Percentiles rank a stretch among this genome's conserved stretches.
Conservation (phyloP, 35 echinoderm and acorn worm species). For the Anneissia japonica region DNA sequence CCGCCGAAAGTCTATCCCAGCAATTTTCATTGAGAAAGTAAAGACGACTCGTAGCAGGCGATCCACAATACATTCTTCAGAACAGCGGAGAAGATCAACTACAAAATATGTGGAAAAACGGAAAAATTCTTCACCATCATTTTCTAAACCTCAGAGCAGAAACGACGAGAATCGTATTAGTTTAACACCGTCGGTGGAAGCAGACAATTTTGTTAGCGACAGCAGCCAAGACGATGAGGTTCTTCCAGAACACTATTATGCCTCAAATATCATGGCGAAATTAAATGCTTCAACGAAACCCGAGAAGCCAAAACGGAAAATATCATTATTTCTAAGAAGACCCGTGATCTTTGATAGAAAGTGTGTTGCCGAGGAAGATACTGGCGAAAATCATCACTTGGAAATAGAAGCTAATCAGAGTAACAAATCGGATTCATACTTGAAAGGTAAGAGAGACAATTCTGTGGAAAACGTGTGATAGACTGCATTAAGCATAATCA, state of each 20-base stretch:
- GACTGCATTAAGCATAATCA: no score
- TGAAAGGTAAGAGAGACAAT: no score
- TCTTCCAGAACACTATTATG: not conserved
- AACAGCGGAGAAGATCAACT: not conserved
- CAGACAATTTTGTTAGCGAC: not conserved
- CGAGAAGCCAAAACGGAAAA: not conserved
- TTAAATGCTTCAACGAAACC: not conserved
- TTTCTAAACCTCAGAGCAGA: not conserved
- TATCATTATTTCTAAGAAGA: not conserved
- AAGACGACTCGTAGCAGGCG: not conserved
- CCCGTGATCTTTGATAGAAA: not conserved
- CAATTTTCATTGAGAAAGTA: not conserved
- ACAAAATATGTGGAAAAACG: no score
- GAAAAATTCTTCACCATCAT: not conserved
- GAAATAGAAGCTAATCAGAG: no score
- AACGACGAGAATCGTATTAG: not conserved
- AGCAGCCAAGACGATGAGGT: not conserved
- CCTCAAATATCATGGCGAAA: not conserved
- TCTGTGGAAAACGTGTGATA: no score
- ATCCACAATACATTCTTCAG: not conserved
- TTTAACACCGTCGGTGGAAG: not conserved
- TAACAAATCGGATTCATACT: no score
- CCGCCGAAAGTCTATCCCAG: not conserved
- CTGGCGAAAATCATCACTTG: not conserved
- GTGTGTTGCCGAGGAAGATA: not conserved